Evolutionary conservation across 1,140 invertebrate genomes (phyloP).

Genomic region (Microplitis demolitor): DNA sequence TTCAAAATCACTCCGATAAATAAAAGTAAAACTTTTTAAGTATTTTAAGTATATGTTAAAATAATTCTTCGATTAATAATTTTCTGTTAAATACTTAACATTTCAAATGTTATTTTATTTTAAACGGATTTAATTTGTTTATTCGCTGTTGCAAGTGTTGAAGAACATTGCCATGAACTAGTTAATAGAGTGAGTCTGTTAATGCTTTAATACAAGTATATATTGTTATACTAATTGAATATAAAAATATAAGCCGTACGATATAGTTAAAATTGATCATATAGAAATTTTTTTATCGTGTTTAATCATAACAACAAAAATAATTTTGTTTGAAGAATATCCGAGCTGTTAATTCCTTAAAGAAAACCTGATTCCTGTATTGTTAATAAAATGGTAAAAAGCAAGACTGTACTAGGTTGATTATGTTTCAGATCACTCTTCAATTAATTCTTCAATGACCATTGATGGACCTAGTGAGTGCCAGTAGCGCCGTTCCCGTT

Average conservation of each 20-base stretch:
- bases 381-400: conserved; percentile 33
- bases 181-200: too few relatives aligned
- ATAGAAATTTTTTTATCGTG: not conserved
- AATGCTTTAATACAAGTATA: too few relatives aligned
- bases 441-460: conserved; percentile 49
- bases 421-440: conserved; percentile 63
- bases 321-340: conserved; percentile 15
- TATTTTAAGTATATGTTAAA: too few relatives aligned
- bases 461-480: conserved; percentile 56
- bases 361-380: conserved; percentile 24
- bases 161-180: too few relatives aligned
- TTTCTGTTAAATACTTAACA: too few relatives aligned
- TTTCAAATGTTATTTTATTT: too few relatives aligned
- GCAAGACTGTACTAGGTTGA: conserved; percentile 59
- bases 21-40: not conserved
- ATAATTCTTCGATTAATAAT: too few relatives aligned
- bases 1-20: not conserved
- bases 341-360: conserved; percentile 19
- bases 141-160: too few relatives aligned
- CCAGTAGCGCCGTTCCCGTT: conserved; percentile 59
- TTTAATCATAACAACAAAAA: not conserved
- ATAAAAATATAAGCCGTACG: too few relatives aligned
- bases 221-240: too few relatives aligned
- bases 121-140: too few relatives aligned
- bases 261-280: not conserved